Conservation (phyloP, 2,797 vertebrate species). For the Huso huso region DNA sequence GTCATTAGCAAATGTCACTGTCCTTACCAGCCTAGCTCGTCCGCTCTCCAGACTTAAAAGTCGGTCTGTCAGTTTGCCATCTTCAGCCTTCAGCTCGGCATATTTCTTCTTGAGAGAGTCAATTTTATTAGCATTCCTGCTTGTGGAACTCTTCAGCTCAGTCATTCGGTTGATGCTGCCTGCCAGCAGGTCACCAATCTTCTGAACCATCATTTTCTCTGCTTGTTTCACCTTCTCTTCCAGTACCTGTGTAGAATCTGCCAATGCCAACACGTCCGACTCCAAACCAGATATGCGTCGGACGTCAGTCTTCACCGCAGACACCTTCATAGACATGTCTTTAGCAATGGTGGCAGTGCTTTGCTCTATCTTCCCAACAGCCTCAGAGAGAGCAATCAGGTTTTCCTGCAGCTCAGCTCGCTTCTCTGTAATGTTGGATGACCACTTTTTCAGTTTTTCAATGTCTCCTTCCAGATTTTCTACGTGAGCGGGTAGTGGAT, state of each 20-base stretch:
- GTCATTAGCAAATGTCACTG: conserved; percentile 76
- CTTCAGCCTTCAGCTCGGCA: conserved; percentile 53
- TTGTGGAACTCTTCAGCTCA: conserved; percentile 56
- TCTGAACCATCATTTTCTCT: conserved; percentile 67
- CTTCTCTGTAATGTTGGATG: conserved; percentile 50
- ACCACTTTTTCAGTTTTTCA: conserved; percentile 58
- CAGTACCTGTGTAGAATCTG: conserved; percentile 60
- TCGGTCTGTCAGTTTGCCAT: conserved; percentile 52
- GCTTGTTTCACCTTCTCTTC: conserved; percentile 63
- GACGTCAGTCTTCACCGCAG: conserved; percentile 78
- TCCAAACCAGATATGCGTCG: conserved; percentile 81
- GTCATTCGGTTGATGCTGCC: conserved; percentile 76
- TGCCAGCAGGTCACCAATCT: conserved; percentile 74
- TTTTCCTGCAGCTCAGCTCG: conserved; percentile 58
- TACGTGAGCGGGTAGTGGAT: conserved; percentile 48
- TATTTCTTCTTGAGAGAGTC: conserved; percentile 51
- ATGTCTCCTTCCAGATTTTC: conserved; percentile 64
- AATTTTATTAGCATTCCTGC: conserved; percentile 63
- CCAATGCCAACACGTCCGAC: conserved; percentile 64
- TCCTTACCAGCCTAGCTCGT: conserved; percentile 73
- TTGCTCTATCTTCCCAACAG: conserved; percentile 60
- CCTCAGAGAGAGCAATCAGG: conserved; percentile 52
- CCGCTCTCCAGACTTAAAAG: conserved; percentile 73
- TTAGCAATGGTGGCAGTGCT: conserved; percentile 57
- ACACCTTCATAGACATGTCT: conserved; percentile 64